Conservation (phyloP, 2,797 vertebrate species). For the Buceros bicornis region DNA sequence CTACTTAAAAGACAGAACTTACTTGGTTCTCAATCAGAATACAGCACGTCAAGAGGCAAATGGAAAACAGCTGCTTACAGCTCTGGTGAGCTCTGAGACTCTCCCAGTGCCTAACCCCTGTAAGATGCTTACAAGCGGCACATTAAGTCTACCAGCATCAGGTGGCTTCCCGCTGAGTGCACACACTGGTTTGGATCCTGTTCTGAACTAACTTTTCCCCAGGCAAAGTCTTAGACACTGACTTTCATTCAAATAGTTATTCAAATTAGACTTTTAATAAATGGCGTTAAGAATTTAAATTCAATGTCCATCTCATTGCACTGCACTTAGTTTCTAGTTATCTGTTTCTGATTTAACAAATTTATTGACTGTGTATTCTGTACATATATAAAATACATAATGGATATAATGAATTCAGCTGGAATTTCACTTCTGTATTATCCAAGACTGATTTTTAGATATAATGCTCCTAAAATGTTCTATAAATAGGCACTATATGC, state of each 20-base stretch:
- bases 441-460: not conserved
- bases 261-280: slow-evolving; percentile 11
- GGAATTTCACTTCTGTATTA: not conserved
- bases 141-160: not conserved
- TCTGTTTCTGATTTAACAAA: not conserved
- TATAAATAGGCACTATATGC: not conserved
- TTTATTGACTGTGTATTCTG: not conserved
- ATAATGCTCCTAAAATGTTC: not conserved
- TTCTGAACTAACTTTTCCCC: not conserved
- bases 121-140: not conserved
- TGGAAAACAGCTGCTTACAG: not conserved
- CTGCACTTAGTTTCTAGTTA: not conserved
- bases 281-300: not conserved
- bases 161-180: not conserved
- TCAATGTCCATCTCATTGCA: not conserved
- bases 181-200: not conserved
- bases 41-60: not conserved
- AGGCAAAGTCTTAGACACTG: not conserved
- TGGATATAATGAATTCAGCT: not conserved
- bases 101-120: not conserved
- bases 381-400: not conserved
- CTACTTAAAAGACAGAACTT: not conserved
- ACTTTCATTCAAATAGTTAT: not conserved
- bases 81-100: not conserved
- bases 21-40: not conserved